Evolutionary conservation across 2,888 invertebrate genomes (phyloP), one percentile per base, ranked within the genome.

Genomic region (Perithous albicinctus): DNA sequence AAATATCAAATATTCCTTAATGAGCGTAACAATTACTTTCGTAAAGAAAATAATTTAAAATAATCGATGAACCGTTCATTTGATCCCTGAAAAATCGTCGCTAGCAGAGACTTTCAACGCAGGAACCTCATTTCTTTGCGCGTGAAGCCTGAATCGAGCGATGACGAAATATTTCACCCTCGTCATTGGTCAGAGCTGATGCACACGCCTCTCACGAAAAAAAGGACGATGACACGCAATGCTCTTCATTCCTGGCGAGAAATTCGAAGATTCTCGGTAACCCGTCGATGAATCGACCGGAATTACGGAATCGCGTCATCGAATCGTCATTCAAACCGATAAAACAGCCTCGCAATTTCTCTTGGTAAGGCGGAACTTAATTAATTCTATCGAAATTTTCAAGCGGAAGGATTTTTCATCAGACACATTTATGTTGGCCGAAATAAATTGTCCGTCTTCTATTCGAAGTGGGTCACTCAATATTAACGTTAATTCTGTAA

Each of bases 211-310:
- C 59, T 32, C 56, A 20, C n/a, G n/a, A n/a, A n/a, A 59, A 32
- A 72, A 59, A 72, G n/a, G 12, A 38, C 18, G 56, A 70, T 41
- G 69, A 41, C 41, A 43, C 69, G 12, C 1, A 20, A 15, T 15
- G 26, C 6, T 18, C n/a, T 59, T 59, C 35, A 15, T 59, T 32
- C 32, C 5, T 18, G 18, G 10, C 10, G 43, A 59, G 70, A 70
- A 70, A 70, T 59, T 56, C 56, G 29, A 26, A n/a, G 29, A 43
- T 70, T 56, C 43, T 18, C 26, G 56, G 56, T 70, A 70, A 43
- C 12, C 6, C 29, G 23, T 12, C 15, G 41, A 8, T 56, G 38
- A 20, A 26, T 56, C 56, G 29, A 56, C 54, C 32, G 59, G 12
- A 56, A 59, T 59, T 51, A 32, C 70, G 41, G n/a, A 35, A 56